Base-by-base conservation (phyloP, 2,113 vertebrate species). In the Laticauda colubrina region DNA sequence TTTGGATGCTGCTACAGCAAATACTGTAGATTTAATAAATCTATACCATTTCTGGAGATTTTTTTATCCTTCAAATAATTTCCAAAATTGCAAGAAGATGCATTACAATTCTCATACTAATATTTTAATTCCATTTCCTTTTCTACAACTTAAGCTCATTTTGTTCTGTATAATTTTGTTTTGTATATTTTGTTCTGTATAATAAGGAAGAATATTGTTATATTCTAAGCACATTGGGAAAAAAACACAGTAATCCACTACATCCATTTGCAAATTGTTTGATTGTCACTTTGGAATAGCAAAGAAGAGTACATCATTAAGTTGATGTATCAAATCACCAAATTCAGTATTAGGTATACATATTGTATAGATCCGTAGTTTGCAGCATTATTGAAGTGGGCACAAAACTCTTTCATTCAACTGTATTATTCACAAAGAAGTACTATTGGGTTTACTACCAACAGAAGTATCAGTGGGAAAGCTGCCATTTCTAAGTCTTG, bases 401-500 rank as follows among this genome's bases (percentile, higher is more conserved):
- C 69, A 3, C 69, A 15, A 23, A 7, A 43, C 1, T 81, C 1
- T n/a, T 92, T 87, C 94, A 95, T 96, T 93, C 92, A 95, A 94
- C 94, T 96, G 14, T 39, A 53, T 86, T 48, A 34, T 18, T 75
- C 29, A 59, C 95, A 95, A 96, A 93, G 91, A 94, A 95, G 0
- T 92, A 3, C 93, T 95, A 91, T 96, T 93, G 21, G 56, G 69
- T 85, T 81, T 81, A 43, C 34, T 81, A 7, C 18, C 75, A 43
- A 21, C 34, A 81, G 75, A 81, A 39, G 18, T 81, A 81, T 21
- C 75, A 39, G 0, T 96, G 92, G 96, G 95, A 95, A 95, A 94
- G 48, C 94, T 96, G 95, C 96, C 95, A 93, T 93, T 9, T 26
- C n/a, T 57, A 95, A 93, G 95, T 92, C 56, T 5, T 20, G 92